These are phyloP conservation scores for Trididemnum nubilum DNA, from an alignment of 23 tunicate genomes.

Conservation along the genomic window DNA sequence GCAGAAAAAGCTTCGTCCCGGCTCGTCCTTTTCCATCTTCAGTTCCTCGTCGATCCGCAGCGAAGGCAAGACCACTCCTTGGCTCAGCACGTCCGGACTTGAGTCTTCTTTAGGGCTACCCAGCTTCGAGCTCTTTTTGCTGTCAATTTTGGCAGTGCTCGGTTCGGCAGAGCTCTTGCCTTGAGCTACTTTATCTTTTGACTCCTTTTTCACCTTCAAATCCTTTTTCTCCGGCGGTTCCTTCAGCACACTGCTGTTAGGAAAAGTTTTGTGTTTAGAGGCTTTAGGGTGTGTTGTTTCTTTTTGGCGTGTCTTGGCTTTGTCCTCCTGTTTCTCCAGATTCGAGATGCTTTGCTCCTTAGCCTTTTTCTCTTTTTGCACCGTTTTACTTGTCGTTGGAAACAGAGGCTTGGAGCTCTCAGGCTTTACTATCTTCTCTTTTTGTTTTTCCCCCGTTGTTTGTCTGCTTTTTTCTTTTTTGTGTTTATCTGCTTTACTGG, in stretches of 20 bases:
- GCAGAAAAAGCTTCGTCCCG: slow-evolving; percentile 54
- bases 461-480: neutral
- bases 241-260: neutral
- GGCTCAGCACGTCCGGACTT: neutral
- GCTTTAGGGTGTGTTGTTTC: neutral
- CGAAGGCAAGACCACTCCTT: neutral
- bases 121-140: neutral
- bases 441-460: neutral
- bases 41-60: neutral
- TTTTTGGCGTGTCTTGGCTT: neutral
- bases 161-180: neutral
- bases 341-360: neutral
- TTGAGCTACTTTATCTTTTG: neutral
- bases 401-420: neutral
- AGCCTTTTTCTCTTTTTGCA: slow-evolving; percentile 5
- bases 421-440: neutral
- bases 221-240: neutral
- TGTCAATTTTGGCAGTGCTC: neutral
- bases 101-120: neutral
- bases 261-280: neutral
- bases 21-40: slow-evolving; percentile 3
- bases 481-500: neutral
- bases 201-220: neutral
- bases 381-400: neutral
- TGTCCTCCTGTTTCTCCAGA: neutral